Evolutionary conservation across 1,140 invertebrate genomes (phyloP).

Genomic region (Apis laboriosa): DNA sequence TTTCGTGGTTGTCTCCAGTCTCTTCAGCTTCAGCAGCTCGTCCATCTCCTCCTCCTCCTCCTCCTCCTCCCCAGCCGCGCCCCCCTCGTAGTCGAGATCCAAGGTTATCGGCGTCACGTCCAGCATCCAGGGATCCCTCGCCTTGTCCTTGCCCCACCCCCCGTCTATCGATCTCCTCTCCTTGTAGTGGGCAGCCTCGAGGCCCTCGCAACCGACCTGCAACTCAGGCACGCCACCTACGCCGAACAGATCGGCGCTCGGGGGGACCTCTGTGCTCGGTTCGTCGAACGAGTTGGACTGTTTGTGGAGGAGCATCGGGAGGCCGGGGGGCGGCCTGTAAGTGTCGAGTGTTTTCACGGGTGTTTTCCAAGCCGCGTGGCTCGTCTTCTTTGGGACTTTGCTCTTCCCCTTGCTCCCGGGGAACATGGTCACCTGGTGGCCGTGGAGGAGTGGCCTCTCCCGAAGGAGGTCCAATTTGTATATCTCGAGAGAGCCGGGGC

Average conservation of each 20-base stretch:
- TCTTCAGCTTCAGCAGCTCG: constrained; percentile 70
- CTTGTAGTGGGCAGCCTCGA: constrained; percentile 53
- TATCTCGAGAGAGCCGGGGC: constrained; percentile 66
- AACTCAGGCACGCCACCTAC: constrained; percentile 70
- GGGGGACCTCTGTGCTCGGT: constrained; percentile 25
- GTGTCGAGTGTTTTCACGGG: constrained; percentile 20
- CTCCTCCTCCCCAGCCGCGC: constrained; percentile 17
- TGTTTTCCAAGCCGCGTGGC: constrained; percentile 15
- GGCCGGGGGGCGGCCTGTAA: neutral
- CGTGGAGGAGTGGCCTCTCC: constrained; percentile 51
- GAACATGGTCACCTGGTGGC: neutral
- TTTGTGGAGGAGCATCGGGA: constrained; percentile 21
- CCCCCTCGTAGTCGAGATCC: constrained; percentile 55
- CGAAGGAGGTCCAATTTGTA: constrained; percentile 67
- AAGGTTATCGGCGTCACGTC: constrained; percentile 60
- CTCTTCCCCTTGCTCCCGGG: constrained; percentile 42
- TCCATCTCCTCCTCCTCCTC: constrained; percentile 70
- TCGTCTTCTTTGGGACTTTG: constrained; percentile 61
- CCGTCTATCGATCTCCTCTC: constrained; percentile 53
- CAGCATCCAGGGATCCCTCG: constrained; percentile 7
- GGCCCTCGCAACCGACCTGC: constrained; percentile 74
- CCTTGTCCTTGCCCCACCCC: neutral
- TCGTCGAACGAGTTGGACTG: constrained; percentile 61
- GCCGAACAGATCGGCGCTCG: constrained; percentile 45
- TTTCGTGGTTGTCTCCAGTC: constrained; percentile 51